Conservation (phyloP, 2,797 vertebrate genomes). For the Anabas testudineus region DNA sequence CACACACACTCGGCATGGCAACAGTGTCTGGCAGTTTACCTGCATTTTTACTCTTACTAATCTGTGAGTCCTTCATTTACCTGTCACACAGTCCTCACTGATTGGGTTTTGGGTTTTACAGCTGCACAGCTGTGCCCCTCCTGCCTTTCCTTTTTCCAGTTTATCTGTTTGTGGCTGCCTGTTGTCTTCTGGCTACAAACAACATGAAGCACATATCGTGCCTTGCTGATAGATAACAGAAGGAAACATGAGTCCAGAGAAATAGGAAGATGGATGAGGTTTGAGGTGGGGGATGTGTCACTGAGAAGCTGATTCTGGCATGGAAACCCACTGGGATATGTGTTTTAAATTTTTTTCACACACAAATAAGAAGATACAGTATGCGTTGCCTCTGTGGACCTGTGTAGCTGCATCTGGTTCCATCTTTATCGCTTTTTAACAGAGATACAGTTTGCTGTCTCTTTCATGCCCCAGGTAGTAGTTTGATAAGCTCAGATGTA, state of each 20-base stretch:
- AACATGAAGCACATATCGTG: conserved; percentile 33
- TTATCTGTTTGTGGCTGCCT: conserved; percentile 26
- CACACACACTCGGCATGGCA: neutral
- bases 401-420: conserved; percentile 13
- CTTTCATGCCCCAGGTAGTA: conserved; percentile 10
- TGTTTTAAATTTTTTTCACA: no score
- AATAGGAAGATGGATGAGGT: conserved; percentile 38
- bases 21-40: conserved; percentile 36
- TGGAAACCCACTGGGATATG: conserved; percentile 23
- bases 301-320: conserved; percentile 6
- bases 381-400: neutral
- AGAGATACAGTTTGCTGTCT: conserved; percentile 22
- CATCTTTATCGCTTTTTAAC: conserved; percentile 13
- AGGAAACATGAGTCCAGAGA: conserved; percentile 28
- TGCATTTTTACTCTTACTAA: conserved; percentile 51
- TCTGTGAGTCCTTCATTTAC: conserved; percentile 53
- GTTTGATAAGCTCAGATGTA: conserved; percentile 34
- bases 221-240: conserved; percentile 43
- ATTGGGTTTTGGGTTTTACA: conserved; percentile 43
- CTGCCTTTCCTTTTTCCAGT: neutral
- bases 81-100: conserved; percentile 40
- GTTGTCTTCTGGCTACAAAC: conserved; percentile 37
- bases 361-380: conserved; percentile 14
- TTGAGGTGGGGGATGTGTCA: conserved; percentile 16
- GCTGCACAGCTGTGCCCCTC: conserved; percentile 57